Evolutionary conservation across 2,797 vertebrate species (phyloP), one percentile per base, ranked within the genome.

Genomic region (Sebastes jordani): DNA sequence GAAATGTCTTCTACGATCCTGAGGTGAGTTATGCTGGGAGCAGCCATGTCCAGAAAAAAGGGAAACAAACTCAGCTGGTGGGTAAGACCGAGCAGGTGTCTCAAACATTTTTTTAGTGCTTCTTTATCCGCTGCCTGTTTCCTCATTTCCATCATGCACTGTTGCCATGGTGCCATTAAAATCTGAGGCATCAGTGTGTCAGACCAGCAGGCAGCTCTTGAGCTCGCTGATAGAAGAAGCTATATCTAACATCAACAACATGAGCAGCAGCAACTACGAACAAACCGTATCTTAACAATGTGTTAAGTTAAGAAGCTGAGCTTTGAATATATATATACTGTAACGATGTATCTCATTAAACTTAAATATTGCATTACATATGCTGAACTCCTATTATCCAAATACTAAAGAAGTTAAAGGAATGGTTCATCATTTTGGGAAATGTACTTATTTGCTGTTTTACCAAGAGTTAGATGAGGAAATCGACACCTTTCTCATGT

Each of bases 91-190:
- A 55, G 60, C 38, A 46, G 64, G 71, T 62, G 68, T 74, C 18
- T 10, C 36, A 55, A 20, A 22, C 10, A 2, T 49, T 76, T 74
- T 76, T 83, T 79, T 18, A 81, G 60, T 38, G 74, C 52, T 60
- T 72, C 56, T 72, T 78, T 30, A 70, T 80, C 59, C 42, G 61
- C n/a, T 54, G 66, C 27, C 32, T 38, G 27, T 63, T 59, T 62
- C 46, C 36, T 69, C 30, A 54, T 69, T 52, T 83, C 62, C 64
- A 76, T 82, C 52, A 68, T n/a, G n/a, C 38, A 49, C 34, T 22
- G 81, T 82, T 76, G 69, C 75, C 49, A 78, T 78, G 71, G 73
- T 65, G 68, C 23, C 46, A 38, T 58, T 76, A 58, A 76, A 76
- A 74, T 74, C n/a, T 23, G 32, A 69, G 61, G 68, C 32, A 46